Base-by-base conservation (phyloP, 2,113 vertebrate genomes). In the Esox niger region DNA sequence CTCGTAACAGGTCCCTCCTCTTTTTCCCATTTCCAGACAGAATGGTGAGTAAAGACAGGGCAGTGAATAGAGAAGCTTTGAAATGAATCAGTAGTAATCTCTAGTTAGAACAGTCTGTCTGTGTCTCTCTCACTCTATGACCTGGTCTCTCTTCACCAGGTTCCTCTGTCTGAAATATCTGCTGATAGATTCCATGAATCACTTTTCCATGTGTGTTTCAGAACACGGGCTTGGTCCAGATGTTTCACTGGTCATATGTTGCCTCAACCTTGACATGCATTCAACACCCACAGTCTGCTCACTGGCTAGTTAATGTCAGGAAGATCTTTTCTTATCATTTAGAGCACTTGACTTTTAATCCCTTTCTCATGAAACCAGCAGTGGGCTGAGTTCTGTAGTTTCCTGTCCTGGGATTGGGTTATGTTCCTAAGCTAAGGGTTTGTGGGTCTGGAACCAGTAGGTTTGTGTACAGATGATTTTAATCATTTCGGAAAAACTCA, bases 391-490 rank as follows among this genome's bases (percentile, higher is more conserved):
- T 21, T 33, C 27, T 57, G 10, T 57, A 25, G 27, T 57, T 27
- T 57, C 55, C 55, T 57, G 55, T 57, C 2, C 4, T 13, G 8
- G 73, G 73, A 79, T 75, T 70, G 68, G 62, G 70, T 72, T 58
- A 70, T 66, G 69, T 70, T 73, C 23, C 61, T 90, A 83, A 88
- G 73, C 72, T 84, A 77, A 86, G 83, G 82, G 79, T 87, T 82
- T 80, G 75, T 76, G 79, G 79, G 77, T 82, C 79, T 84, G 84
- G 79, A 86, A 84, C 79, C 71, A 64, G 70, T 54, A 73, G 78
- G 78, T 82, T 84, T 52, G 38, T 54, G 71, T 75, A 79, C 85
- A 89, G 76, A 87, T 90, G 82, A 85, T 80, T 88, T 90, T 84
- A 86, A 84, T 90, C 72, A 83, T 81, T 84, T 88, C 70, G 78